phyloP scores from a whole-genome alignment of 2,797 vertebrate species.

The Anabacerthia variegaticeps region DNA sequence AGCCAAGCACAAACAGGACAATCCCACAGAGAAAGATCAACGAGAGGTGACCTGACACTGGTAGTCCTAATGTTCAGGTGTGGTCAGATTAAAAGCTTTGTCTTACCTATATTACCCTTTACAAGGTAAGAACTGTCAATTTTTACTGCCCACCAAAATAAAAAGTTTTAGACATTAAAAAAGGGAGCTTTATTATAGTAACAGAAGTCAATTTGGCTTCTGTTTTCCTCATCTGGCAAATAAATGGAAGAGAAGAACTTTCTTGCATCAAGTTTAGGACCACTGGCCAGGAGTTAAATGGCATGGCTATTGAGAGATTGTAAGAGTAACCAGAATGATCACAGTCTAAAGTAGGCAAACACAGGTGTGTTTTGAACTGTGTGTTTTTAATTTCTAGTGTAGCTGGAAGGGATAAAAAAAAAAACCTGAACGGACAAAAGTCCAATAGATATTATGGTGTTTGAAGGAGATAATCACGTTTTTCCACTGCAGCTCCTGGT shows the following conservation, averaged over 20 bases:
- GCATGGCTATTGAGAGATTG: neutral
- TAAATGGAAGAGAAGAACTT: neutral
- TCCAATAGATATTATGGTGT: neutral
- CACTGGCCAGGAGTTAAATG: neutral
- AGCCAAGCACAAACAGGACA: neutral
- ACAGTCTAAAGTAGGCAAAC: neutral
- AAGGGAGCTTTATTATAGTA: neutral
- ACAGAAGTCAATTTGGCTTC: neutral
- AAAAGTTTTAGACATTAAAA: neutral
- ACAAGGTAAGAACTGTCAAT: neutral
- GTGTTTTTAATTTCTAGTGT: neutral
- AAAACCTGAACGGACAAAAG: neutral
- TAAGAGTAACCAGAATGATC: neutral
- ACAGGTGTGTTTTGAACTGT: neutral
- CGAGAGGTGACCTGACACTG: neutral
- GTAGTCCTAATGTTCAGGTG: neutral
- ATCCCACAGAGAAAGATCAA: neutral
- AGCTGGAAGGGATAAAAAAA: neutral
- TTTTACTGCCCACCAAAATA: neutral
- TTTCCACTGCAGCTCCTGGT: accelerated
- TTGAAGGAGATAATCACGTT: neutral
- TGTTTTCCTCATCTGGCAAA: neutral
- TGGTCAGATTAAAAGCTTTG: neutral
- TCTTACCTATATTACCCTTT: neutral
- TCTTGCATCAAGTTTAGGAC: neutral